A percentile compares a stretch with the other conserved stretches of the same genome.
phyloP scores from a whole-genome alignment of 1,140 invertebrate species.

The Brachionus plicatilis region DNA sequence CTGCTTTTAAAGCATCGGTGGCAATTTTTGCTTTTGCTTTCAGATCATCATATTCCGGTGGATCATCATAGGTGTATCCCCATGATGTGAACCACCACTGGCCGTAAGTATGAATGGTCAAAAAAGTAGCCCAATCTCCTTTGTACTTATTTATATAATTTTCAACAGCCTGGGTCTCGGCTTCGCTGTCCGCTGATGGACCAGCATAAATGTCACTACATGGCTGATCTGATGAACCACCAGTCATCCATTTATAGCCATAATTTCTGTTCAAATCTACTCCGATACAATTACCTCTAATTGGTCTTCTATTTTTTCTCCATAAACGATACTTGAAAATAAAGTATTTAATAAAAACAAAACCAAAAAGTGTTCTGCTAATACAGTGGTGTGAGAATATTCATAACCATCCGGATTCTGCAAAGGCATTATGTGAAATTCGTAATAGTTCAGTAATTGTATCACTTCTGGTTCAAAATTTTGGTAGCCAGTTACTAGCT shows the following conservation, averaged over 20 bases:
- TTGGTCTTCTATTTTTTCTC: slow-evolving; percentile 42
- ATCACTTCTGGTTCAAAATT: neutral
- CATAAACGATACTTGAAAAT: slow-evolving; percentile 41
- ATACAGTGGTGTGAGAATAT: slow-evolving; percentile 14
- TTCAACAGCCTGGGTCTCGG: slow-evolving; percentile 20
- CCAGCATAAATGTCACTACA: slow-evolving; percentile 40
- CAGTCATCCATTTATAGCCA: slow-evolving; percentile 23
- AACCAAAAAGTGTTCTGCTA: neutral
- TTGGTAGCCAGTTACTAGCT: neutral
- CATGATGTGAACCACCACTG: slow-evolving; percentile 40
- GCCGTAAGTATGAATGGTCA: slow-evolving; percentile 37
- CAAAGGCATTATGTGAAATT: slow-evolving; percentile 28
- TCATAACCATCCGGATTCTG: slow-evolving; percentile 40
- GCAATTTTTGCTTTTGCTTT: slow-evolving; percentile 1
- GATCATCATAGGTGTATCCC: slow-evolving; percentile 24
- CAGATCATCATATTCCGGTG: slow-evolving; percentile 32
- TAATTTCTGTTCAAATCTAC: slow-evolving; percentile 40
- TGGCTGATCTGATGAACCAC: slow-evolving; percentile 32
- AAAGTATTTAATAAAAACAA: neutral
- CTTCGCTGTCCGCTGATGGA: slow-evolving; percentile 35
- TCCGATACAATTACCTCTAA: slow-evolving; percentile 7
- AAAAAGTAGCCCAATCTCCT: slow-evolving; percentile 26
- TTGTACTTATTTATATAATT: neutral
- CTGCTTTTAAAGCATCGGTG: neutral
- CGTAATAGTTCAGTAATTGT: slow-evolving; percentile 23